Conservation (phyloP, 2,888 invertebrate genomes). For the Lysandra bellargus region DNA sequence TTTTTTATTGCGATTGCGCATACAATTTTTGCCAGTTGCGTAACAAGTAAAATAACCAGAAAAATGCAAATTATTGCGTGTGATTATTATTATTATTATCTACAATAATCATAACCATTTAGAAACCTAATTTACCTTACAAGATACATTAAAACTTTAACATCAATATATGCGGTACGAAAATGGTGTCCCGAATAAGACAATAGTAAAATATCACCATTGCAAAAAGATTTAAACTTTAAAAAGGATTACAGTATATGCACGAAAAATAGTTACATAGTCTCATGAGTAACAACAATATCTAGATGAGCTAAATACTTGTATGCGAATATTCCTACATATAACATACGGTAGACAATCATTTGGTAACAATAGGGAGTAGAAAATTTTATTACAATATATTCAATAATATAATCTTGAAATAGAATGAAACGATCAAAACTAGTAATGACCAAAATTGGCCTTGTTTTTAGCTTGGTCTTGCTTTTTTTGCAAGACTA, state of each 20-base stretch:
- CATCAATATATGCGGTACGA: slow-evolving; percentile 50
- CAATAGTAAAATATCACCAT: slow-evolving; percentile 76
- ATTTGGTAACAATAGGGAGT: neutral
- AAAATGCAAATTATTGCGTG: slow-evolving; percentile 34
- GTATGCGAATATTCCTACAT: slow-evolving; percentile 52
- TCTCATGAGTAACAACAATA: slow-evolving; percentile 69
- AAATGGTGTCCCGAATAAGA: slow-evolving; percentile 46
- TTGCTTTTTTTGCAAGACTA: no score
- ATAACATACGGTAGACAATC: neutral
- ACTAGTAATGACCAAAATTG: neutral
- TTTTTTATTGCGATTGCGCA: no score
- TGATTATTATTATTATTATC: neutral
- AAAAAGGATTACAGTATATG: slow-evolving; percentile 79
- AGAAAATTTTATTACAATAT: neutral
- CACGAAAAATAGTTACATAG: slow-evolving; percentile 78
- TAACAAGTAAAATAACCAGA: slow-evolving; percentile 22
- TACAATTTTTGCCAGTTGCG: neutral
- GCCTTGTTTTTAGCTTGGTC: no score
- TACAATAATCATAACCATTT: slow-evolving; percentile 35
- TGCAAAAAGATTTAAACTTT: slow-evolving; percentile 69
- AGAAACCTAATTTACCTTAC: slow-evolving; percentile 54
- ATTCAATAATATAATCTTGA: neutral
- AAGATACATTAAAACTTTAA: slow-evolving; percentile 57
- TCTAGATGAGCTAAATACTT: slow-evolving; percentile 60
- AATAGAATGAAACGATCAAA: neutral